Base-by-base conservation (phyloP, 1,140 invertebrate genomes). In the Ceratina japonica region DNA sequence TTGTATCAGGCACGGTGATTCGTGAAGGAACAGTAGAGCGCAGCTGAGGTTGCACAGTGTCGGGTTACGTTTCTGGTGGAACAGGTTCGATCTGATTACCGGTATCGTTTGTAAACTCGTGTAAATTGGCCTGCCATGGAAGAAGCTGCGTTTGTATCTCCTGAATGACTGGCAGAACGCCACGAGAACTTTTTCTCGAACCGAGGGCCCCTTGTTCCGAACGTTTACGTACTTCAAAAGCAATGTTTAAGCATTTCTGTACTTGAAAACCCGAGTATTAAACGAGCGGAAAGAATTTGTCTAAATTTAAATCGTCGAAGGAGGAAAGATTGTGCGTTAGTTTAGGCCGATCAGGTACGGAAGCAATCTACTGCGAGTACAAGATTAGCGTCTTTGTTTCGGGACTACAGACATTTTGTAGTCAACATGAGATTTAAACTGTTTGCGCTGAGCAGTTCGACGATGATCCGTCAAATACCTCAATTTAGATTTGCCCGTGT, bases 61-160 rank as follows among this genome's bases (percentile, higher is more conserved):
- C 74, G 49, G 20, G 24, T 81, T 79, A 82, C 68, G 51, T 64
- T 63, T 22, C 44, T 59, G n/a, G 22, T n/a, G 37, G 31, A 16
- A 1, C 22, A 0, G 15, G 16, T 5, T 24, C 15, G 44, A 3
- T 54, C 44, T 16, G 44, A 52, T 63, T 75, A 61, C 52, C 54
- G 62, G 44, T 76, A 58, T 20, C 52, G 16, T 44, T 70, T 49
- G 12, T 37, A 61, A 69, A n/a, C 54, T 51, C 5, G 22, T 20
- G 44, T 20, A 74, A 69, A 66, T 76, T 52, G 56, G 15, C 24
- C 24, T 20, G 7, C 5, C 5, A 2, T 44, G 10, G 22, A 3
- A 69, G 37, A 59, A 52, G 15, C 61, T 20, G 10, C 22, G 2
- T 27, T 49, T 10, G 15, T 22, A 18, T 13, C 20, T 59, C 22